phyloP scores from a whole-genome alignment of 2,797 vertebrate genomes.

The Gastrophryne carolinensis region DNA sequence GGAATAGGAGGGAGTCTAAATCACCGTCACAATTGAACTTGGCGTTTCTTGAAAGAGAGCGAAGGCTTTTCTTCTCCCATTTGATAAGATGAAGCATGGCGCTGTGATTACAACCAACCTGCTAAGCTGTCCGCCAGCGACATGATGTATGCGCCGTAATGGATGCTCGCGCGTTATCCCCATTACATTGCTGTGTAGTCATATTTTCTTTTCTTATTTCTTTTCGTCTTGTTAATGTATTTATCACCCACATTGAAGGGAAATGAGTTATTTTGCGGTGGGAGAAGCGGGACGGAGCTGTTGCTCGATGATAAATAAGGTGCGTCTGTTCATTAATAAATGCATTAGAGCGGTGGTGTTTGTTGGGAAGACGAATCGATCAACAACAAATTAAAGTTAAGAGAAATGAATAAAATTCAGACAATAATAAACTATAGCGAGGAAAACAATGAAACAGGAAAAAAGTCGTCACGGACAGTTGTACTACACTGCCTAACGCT shows the following conservation, averaged over 20 bases:
- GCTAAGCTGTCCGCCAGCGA: neutral
- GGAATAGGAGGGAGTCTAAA: constrained; percentile 4
- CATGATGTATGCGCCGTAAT: constrained; percentile 9
- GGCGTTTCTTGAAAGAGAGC: neutral
- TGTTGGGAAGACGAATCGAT: neutral
- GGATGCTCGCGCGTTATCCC: neutral
- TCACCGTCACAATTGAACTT: neutral
- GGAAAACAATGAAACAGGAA: no score
- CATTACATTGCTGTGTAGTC: neutral
- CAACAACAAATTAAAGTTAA: neutral
- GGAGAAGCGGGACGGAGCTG: neutral
- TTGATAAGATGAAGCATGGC: constrained; percentile 26
- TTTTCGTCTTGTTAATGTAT: neutral
- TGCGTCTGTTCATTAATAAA: neutral
- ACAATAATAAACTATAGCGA: no score
- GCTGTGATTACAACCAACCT: neutral
- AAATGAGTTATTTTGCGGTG: neutral
- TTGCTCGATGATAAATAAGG: neutral
- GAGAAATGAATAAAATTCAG: neutral
- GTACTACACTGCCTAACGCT: no score
- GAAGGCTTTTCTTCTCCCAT: constrained; percentile 3
- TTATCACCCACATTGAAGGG: neutral
- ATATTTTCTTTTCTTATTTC: neutral
- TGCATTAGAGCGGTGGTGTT: neutral
- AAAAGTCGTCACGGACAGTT: no score